A percentile compares a stretch with the other conserved stretches of the same genome.
phyloP scores from a whole-genome alignment of 2,888 invertebrate genomes.

The Sinotaia quadrata region DNA sequence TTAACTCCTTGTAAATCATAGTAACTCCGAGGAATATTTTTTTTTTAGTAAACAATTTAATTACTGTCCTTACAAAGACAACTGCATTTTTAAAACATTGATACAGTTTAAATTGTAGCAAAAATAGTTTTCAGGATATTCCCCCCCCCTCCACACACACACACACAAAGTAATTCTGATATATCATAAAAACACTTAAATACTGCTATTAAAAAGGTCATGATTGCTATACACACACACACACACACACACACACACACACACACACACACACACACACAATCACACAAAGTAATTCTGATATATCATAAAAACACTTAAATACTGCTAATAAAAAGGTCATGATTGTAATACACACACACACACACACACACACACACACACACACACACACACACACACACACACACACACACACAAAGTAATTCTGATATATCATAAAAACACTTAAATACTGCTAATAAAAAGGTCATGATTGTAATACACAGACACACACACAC shows the following conservation, averaged over 20 bases:
- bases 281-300: not conserved
- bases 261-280: constrained; percentile 3
- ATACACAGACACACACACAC: too few species aligned
- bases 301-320: not conserved
- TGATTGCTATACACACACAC: too few species aligned
- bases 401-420: not conserved
- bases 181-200: not conserved
- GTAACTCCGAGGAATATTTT: too few species aligned
- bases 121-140: not conserved
- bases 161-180: not conserved
- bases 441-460: too few species aligned
- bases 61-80: too few species aligned
- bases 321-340: too few species aligned
- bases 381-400: constrained; percentile 2
- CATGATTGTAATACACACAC: not conserved
- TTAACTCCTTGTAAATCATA: too few species aligned
- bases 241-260: not conserved
- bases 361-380: not conserved
- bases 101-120: too few species aligned
- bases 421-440: not conserved
- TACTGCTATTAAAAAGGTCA: too few species aligned
- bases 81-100: too few species aligned
- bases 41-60: too few species aligned
- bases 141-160: not conserved
- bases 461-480: too few species aligned